Evolutionary conservation across 2,888 invertebrate genomes (phyloP), one percentile per base, ranked within the genome.

Genomic region (Atrina japonica): DNA sequence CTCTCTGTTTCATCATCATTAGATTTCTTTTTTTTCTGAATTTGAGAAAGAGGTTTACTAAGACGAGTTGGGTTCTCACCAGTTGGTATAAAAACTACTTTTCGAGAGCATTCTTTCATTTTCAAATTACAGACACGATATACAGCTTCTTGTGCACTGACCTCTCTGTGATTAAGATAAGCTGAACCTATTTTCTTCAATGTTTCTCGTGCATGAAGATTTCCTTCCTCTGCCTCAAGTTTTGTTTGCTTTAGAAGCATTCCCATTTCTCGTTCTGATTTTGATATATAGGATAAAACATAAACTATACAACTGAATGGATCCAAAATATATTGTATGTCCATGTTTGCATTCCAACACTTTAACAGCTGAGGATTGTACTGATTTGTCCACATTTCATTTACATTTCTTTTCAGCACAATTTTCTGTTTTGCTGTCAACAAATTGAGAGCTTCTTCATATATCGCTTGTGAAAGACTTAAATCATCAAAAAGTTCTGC

Each of bases 101-200:
- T 61, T 45, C 74, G 27, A 21, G 66, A 67, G 18, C 52, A 27
- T 27, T 52, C 52, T 25, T 52, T 52, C 52, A 52, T 56, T 40
- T 56, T 35, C 35, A 56, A n/a, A 53, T 53, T 53, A 30, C 53
- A 53, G 11, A 53, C 53, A 27, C 53, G 25, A 27, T 53, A 53
- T 6, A 56, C 56, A 16, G 56, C 56, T 56, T 56, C 56, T 30
- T 56, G 56, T 9, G 40, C 56, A 35, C 56, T 40, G 30, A 75
- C 60, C 47, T 75, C 71, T 55, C 65, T 35, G 27, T 65, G 52
- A 35, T 65, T 63, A 2, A 74, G 61, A 55, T 72, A 69, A 25
- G 60, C 61, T 35, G 41, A 18, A 16, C 64, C 65, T 30, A 68
- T 30, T 47, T 49, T 53, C 29, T 65, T 68, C 65, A 72, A 64